phyloP scores from a whole-genome alignment of 2,113 vertebrate species.

The Motacilla tschutschensis region DNA sequence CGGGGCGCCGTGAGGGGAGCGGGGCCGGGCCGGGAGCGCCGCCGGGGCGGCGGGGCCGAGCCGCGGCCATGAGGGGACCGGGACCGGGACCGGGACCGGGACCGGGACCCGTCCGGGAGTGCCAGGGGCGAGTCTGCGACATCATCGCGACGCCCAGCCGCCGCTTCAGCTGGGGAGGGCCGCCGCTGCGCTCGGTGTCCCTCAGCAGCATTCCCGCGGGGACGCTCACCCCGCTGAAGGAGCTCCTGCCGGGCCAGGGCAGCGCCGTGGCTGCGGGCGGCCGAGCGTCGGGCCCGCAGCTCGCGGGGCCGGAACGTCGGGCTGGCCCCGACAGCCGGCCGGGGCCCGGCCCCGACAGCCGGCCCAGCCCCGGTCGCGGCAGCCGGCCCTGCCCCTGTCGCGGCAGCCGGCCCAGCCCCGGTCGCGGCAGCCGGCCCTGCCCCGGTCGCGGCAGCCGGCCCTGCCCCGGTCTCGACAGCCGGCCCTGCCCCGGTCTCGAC shows the following conservation, averaged over 20 bases:
- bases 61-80: not conserved
- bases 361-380: too few species aligned
- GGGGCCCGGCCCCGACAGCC: fast-evolving
- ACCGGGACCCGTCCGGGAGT: too few species aligned
- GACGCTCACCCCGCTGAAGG: slow-evolving; percentile 46
- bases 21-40: not conserved
- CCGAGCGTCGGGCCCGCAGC: not conserved
- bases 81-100: fast-evolving
- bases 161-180: not conserved
- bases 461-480: too few species aligned
- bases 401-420: too few species aligned
- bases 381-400: too few species aligned
- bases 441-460: too few species aligned
- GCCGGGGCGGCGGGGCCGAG: too few species aligned
- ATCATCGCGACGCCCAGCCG: not conserved
- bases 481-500: too few species aligned
- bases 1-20: not conserved
- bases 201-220: not conserved
- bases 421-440: too few species aligned
- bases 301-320: not conserved
- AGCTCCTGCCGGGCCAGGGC: not conserved
- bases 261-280: not conserved
- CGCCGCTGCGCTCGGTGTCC: not conserved
- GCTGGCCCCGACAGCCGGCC: not conserved
- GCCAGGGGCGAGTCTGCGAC: fast-evolving